Base-by-base conservation (phyloP, 2,888 invertebrate species). In the Micoletzkya japonica region DNA sequence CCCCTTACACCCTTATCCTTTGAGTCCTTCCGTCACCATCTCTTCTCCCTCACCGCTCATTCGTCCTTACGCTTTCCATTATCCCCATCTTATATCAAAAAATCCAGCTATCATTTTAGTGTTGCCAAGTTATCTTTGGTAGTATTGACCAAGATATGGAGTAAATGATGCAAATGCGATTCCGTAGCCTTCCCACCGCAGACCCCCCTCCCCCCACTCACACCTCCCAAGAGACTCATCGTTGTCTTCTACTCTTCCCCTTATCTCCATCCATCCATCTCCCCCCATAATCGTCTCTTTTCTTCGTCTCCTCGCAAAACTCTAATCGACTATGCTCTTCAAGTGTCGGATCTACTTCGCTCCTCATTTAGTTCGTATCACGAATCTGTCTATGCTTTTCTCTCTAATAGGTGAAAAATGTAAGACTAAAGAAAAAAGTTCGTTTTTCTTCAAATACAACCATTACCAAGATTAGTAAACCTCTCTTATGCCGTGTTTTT, bases 241-340 rank as follows among this genome's bases (percentile, higher is more conserved):
- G 36, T 58, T 58, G 57, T 58, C 57, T 58, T 36, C 36, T 36
- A 58, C 57, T 58, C 30, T 34, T 10, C 52, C 24, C 28, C 24
- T n/a, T 34, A 10, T 58, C 58, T 64, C 50, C 28, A 20, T 56
- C 37, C 28, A 6, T 37, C 66, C 26, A 34, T 66, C 34, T 36
- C 20, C 39, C 24, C 30, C 66, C 66, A 66, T 56, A 66, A 66
- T 66, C 56, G 66, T 56, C 66, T 66, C 66, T 66, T 37, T 54
- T 39, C 50, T 50, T 32, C 50, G 28, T 63, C 50, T 17, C n/a
- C n/a, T n/a, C n/a, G n/a, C n/a, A n/a, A n/a, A n/a, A n/a, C 39
- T 56, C 64, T 52, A 66, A 66, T 66, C 56, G 66, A 56, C 56
- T 30, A 20, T 66, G 39, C n/a, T n/a, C n/a, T n/a, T n/a, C n/a